These are phyloP conservation scores for Ardeotis arabs DNA, from an alignment of 2,113 vertebrate species.

Conservation along the genomic window DNA sequence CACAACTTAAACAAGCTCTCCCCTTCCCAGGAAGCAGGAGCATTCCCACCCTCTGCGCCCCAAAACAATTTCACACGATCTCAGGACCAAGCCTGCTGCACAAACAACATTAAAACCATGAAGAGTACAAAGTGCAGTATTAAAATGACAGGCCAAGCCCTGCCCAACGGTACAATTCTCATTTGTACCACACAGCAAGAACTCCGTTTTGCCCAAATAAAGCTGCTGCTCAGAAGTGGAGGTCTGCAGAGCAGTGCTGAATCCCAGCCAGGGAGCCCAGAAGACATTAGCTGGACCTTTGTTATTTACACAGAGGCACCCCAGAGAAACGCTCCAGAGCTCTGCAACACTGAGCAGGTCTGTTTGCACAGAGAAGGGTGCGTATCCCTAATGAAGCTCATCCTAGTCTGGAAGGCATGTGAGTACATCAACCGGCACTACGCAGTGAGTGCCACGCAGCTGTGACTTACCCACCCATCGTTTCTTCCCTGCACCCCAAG, in stretches of 20 bases:
- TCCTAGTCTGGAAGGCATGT: neutral
- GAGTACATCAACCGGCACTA: neutral
- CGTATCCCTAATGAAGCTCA: neutral
- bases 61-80: neutral
- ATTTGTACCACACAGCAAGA: neutral
- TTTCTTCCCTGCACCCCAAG: neutral
- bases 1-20: neutral
- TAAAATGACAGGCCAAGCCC: slow-evolving; percentile 11
- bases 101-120: slow-evolving; percentile 16
- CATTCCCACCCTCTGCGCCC: neutral
- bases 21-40: neutral
- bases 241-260: neutral
- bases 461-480: neutral
- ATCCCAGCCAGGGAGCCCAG: neutral
- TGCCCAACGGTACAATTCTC: neutral
- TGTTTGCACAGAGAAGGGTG: neutral
- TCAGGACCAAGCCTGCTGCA: slow-evolving; percentile 45
- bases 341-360: neutral
- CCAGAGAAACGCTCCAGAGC: neutral
- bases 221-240: neutral
- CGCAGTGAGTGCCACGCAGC: accelerated
- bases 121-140: slow-evolving; percentile 49
- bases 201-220: neutral
- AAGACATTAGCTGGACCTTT: neutral
- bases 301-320: neutral